Percentiles rank a stretch among this genome's conserved stretches.
These are phyloP conservation scores for Darevskia mixta DNA, from an alignment of 2,797 vertebrate genomes.

Conservation along the genomic window DNA sequence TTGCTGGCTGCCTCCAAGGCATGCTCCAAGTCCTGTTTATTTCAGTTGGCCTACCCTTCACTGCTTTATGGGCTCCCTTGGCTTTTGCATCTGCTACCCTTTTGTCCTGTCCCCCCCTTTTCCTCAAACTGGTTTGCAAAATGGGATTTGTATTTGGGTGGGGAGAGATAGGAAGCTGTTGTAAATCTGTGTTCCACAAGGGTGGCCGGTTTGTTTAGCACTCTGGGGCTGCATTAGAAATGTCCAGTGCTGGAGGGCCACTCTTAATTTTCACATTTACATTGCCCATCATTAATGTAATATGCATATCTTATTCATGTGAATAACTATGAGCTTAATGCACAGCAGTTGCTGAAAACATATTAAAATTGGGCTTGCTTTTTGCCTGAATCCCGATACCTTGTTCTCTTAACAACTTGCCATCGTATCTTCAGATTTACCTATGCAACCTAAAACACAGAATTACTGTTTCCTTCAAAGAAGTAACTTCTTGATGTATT, in stretches of 20 bases:
- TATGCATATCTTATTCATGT: slow-evolving; percentile 2
- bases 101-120: slow-evolving; percentile 71
- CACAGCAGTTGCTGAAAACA: background rate
- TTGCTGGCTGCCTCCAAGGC: slow-evolving; percentile 76
- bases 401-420: background rate
- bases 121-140: slow-evolving; percentile 69
- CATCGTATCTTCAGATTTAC: background rate
- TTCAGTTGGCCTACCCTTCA: slow-evolving; percentile 74
- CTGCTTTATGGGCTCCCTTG: slow-evolving; percentile 78
- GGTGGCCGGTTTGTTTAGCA: background rate
- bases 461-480: background rate
- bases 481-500: background rate
- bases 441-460: background rate
- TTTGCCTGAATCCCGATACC: background rate
- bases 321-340: background rate
- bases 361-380: background rate
- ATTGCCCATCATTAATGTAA: background rate
- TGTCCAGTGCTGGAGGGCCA: background rate
- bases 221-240: background rate
- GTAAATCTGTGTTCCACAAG: background rate
- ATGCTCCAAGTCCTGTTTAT: slow-evolving; percentile 76
- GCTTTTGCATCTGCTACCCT: slow-evolving; percentile 78
- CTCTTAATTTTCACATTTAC: slow-evolving; percentile 18
- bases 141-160: slow-evolving; percentile 55
- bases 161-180: slow-evolving; percentile 56